These are phyloP conservation scores for Sturnira hondurensis DNA, from an alignment of 2,113 vertebrate genomes.

Conservation along the genomic window DNA sequence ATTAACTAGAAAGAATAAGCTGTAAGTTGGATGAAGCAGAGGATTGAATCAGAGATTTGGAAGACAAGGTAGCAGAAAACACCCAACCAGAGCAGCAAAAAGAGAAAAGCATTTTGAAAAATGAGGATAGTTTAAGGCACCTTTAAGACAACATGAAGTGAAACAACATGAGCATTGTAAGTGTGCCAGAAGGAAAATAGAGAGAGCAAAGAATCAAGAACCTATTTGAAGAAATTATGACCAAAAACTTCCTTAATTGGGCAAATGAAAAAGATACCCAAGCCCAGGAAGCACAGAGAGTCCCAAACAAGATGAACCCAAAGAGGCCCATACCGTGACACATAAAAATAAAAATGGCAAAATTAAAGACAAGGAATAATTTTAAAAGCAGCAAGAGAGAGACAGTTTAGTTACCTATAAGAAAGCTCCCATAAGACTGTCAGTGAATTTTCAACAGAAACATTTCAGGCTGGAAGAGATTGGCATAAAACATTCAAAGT, in stretches of 20 bases:
- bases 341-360: neutral
- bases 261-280: neutral
- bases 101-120: neutral
- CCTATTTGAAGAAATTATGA: neutral
- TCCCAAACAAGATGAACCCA: neutral
- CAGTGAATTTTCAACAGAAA: too few species aligned
- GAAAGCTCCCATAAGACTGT: neutral
- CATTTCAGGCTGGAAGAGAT: too few species aligned
- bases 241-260: neutral
- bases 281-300: too few species aligned
- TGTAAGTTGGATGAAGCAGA: too few species aligned
- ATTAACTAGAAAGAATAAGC: too few species aligned
- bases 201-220: neutral
- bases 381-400: neutral
- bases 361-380: neutral
- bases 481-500: too few species aligned
- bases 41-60: too few species aligned
- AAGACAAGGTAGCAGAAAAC: too few species aligned
- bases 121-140: neutral
- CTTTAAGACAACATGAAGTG: neutral
- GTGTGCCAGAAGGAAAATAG: neutral
- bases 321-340: neutral
- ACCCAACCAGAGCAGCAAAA: neutral
- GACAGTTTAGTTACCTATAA: neutral
- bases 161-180: neutral